Evolutionary conservation across 2,113 vertebrate genomes (phyloP), one percentile per base, ranked within the genome.

Genomic region (Sinocyclocheilus maitianheensis): DNA sequence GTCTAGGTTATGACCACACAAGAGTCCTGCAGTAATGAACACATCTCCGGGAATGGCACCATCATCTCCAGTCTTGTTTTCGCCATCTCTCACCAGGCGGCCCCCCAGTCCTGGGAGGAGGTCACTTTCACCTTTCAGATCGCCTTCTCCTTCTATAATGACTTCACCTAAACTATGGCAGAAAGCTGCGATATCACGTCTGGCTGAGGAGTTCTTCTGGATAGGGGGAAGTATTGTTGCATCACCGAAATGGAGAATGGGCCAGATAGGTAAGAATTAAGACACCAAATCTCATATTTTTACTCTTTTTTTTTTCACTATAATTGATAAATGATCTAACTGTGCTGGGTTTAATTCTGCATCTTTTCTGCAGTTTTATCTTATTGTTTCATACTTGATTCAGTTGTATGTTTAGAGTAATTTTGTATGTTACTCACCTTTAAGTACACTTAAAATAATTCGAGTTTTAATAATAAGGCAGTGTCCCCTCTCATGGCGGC

Each of bases 201-300:
- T 97, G 30, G 97, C 96, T 0, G 96, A 97, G 91, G 96, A 95
- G 72, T 96, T 97, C 87, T 96, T 98, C 91, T 97, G 97, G 97
- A 96, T 97, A n/a, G 95, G 96, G 0, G 96, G 97, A 53, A 97
- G 96, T 10, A 92, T 97, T 72, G 95, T 95, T 0, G 93, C 96
- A 53, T 94, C 95, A 16, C 96, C 96, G 0, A 91, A 90, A 69
- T 96, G 97, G 96, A 97, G 95, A 92, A 91, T 96, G 4, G 95
- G 96, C 14, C 95, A 95, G 67, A 91, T 97, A 87, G 97, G 97
- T 98, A 96, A 97, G 96, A 75, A 11, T 77, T 76, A n/a, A 37
- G 4, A 77, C 13, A 77, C 12, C 34, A 75, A n/a, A 26, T 65
- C 63, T 12, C 11, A 14, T 65, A 1, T 65, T 65, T 72, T 30